Evolutionary conservation across 2,797 vertebrate species (phyloP).

Genomic region (Molossus molossus): DNA sequence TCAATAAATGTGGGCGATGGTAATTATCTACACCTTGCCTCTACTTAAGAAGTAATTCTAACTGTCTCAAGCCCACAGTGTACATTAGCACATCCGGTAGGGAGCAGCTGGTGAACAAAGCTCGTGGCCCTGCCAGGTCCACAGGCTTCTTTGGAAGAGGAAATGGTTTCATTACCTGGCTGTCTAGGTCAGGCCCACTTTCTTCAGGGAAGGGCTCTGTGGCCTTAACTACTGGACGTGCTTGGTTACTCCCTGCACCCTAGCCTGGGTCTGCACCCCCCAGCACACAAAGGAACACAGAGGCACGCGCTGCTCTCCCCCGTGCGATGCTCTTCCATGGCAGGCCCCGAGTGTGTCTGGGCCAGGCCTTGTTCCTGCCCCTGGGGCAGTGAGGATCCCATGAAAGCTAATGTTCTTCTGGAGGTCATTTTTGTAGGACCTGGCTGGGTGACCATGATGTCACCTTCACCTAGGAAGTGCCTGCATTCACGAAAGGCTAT

Average conservation of each 20-base stretch:
- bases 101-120: constrained; percentile 78
- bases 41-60: constrained; percentile 58
- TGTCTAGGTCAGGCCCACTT: constrained; percentile 75
- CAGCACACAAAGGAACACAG: background rate
- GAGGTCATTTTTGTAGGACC: constrained; percentile 18
- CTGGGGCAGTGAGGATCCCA: background rate
- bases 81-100: constrained; percentile 70
- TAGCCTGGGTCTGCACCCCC: background rate
- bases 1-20: background rate
- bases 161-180: constrained; percentile 78
- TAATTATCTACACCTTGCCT: constrained; percentile 54
- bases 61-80: constrained; percentile 61
- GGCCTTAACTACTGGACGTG: constrained; percentile 24
- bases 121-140: constrained; percentile 69
- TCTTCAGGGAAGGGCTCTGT: constrained; percentile 73
- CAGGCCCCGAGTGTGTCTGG: background rate
- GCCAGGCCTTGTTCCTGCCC: background rate
- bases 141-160: constrained; percentile 63
- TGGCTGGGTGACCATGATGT: background rate
- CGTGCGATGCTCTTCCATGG: background rate
- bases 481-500: constrained; percentile 16
- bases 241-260: background rate
- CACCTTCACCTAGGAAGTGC: background rate
- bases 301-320: background rate
- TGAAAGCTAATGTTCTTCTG: background rate